These are phyloP conservation scores for Holacanthus passer DNA, from an alignment of 2,113 vertebrate genomes.

Conservation along the genomic window DNA sequence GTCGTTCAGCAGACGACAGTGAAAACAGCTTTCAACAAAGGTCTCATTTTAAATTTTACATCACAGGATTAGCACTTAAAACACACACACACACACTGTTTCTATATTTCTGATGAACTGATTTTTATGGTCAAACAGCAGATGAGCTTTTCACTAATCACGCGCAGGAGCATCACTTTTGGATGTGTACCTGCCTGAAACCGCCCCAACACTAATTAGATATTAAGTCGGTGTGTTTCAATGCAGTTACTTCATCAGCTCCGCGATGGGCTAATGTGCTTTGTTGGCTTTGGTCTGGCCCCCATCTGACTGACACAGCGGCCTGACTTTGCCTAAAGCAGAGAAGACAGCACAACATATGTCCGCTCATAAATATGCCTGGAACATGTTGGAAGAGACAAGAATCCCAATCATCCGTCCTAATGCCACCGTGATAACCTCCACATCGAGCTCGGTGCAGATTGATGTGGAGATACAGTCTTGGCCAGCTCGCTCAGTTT, in stretches of 20 bases:
- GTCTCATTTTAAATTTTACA: no score
- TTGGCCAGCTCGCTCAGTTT: background rate
- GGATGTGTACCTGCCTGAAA: constrained; percentile 9
- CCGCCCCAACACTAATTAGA: constrained; percentile 27
- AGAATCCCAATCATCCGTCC: background rate
- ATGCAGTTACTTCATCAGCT: constrained; percentile 22
- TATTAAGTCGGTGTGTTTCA: constrained; percentile 33
- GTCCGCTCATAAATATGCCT: constrained; percentile 18
- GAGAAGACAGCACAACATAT: constrained; percentile 12
- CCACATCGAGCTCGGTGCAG: background rate
- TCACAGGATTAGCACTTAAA: no score
- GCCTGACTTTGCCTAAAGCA: constrained; percentile 12
- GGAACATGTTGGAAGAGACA: constrained; percentile 7
- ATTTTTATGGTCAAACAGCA: constrained; percentile 74
- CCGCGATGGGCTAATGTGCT: constrained; percentile 9
- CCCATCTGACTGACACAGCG: constrained; percentile 1
- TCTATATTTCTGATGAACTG: constrained; percentile 63
- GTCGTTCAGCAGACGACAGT: background rate
- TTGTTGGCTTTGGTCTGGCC: constrained; percentile 1
- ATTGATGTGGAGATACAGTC: background rate
- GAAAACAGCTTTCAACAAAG: no score
- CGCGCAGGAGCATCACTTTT: background rate
- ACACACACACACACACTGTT: background rate
- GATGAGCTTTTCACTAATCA: constrained; percentile 73
- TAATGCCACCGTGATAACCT: background rate